Evolutionary conservation across 2,113 vertebrate species (phyloP).

Genomic region (Pycnonotus jocosus): DNA sequence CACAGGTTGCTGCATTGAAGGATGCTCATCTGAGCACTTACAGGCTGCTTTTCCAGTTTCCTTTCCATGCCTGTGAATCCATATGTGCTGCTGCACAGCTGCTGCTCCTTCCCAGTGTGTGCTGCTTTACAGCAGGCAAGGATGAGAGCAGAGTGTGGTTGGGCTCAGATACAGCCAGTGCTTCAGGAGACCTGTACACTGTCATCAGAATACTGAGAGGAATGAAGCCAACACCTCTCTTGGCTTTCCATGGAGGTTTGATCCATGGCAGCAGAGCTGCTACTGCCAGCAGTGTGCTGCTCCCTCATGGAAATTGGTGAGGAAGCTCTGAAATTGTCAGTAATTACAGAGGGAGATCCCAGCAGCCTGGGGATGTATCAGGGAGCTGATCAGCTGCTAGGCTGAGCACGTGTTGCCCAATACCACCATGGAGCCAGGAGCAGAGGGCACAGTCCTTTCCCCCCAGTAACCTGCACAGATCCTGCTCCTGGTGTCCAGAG

Average conservation of each 20-base stretch:
- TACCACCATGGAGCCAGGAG: accelerated
- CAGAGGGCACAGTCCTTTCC: background rate
- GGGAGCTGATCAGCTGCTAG: background rate
- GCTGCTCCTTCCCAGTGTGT: background rate
- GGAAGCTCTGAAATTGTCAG: background rate
- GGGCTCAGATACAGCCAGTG: background rate
- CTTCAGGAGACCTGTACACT: background rate
- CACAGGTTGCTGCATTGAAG: background rate
- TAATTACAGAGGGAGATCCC: background rate
- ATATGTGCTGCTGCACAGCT: background rate
- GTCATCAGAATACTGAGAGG: background rate
- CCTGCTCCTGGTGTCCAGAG: background rate
- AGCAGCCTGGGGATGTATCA: accelerated
- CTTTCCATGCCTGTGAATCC: background rate
- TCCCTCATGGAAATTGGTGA: background rate
- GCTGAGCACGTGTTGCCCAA: background rate
- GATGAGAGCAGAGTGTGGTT: background rate
- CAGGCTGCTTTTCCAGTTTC: background rate
- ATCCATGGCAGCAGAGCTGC: background rate
- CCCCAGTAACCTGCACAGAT: background rate
- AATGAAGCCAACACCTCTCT: background rate
- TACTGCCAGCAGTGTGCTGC: background rate
- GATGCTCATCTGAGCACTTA: background rate
- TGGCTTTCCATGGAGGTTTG: background rate
- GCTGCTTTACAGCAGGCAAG: background rate